phyloP scores from a whole-genome alignment of 2,797 vertebrate genomes.

The Cyclura pinguis region DNA sequence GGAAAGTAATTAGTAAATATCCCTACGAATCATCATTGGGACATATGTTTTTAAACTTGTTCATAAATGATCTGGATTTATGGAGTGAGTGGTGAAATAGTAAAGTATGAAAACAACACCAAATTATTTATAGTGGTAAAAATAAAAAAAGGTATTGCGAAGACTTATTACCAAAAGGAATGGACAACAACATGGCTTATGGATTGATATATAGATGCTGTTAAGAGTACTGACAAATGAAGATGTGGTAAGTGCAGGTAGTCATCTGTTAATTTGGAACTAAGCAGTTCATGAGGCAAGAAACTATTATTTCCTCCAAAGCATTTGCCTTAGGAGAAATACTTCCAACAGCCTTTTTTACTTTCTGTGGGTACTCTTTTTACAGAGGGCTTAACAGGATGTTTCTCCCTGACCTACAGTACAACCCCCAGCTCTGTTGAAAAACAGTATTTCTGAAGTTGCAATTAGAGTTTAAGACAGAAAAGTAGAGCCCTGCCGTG shows the following conservation, averaged over 20 bases:
- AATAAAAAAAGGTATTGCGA: background rate
- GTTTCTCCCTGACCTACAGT: background rate
- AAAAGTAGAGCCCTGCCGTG: background rate
- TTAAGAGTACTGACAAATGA: background rate
- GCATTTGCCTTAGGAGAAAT: constrained; percentile 25
- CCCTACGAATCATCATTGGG: background rate
- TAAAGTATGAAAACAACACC: background rate
- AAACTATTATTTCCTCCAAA: background rate
- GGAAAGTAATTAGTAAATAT: background rate
- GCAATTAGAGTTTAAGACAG: background rate
- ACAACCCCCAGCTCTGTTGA: background rate
- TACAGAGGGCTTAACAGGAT: background rate
- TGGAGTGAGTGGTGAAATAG: background rate
- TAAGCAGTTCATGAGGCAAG: constrained; percentile 31
- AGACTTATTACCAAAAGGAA: background rate
- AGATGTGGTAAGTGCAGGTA: background rate
- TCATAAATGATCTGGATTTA: background rate
- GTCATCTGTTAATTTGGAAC: background rate
- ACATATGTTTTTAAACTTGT: background rate
- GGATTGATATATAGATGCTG: background rate
- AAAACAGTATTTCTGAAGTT: constrained; percentile 2
- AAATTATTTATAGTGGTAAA: background rate
- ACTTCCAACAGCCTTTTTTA: constrained; percentile 42
- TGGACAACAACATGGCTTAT: background rate
- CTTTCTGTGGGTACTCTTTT: background rate